phyloP scores from a whole-genome alignment of 2,113 vertebrate species.

The Melospiza melodia region DNA sequence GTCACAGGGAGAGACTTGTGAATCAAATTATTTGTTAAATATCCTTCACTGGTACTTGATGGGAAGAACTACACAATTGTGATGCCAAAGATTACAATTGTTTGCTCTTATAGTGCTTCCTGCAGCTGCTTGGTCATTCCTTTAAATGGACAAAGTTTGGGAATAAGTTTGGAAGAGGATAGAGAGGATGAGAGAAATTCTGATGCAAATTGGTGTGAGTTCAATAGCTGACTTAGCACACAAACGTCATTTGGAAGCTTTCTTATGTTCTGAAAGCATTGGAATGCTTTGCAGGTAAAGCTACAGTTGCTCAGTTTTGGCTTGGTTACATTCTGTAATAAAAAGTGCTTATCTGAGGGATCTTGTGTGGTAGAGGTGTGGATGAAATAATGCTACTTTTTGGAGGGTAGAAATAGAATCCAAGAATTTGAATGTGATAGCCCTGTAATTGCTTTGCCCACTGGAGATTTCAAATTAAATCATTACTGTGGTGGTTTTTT shows the following conservation, averaged over 20 bases:
- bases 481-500: rapidly evolving
- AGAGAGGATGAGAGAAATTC: not conserved
- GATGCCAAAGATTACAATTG: not conserved
- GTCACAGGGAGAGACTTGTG: not conserved
- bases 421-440: not conserved
- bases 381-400: not conserved
- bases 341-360: not conserved
- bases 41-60: not conserved
- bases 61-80: not conserved
- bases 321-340: not conserved
- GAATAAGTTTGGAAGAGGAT: not conserved
- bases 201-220: not conserved
- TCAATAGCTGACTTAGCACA: not conserved
- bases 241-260: not conserved
- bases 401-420: not conserved
- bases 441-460: not conserved
- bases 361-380: not conserved
- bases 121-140: not conserved
- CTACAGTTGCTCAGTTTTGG: not conserved
- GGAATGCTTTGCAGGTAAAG: not conserved
- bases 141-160: not conserved
- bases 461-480: not conserved
- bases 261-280: not conserved
- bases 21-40: not conserved
- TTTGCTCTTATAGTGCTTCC: not conserved